A percentile compares a stretch with the other conserved stretches of the same genome.
phyloP scores from a whole-genome alignment of 2,888 invertebrate species.

The Epirrhoe alternata region DNA sequence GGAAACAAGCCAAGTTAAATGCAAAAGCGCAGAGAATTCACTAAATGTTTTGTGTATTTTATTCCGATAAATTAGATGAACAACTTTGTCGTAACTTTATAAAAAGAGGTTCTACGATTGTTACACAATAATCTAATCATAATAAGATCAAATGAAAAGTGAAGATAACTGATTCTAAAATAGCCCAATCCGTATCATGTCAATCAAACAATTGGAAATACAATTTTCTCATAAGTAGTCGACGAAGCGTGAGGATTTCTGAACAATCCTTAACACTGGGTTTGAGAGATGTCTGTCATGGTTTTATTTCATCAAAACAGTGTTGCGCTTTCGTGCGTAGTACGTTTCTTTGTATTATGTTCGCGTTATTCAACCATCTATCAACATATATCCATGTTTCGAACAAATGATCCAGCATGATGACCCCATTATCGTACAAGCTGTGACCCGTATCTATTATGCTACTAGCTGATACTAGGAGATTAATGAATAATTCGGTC shows the following conservation, averaged over 20 bases:
- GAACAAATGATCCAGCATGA: slow-evolving; percentile 3
- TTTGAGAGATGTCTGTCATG: background rate
- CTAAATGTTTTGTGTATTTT: background rate
- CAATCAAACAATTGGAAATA: slow-evolving; percentile 9
- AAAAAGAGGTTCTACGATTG: too few species aligned
- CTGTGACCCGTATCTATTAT: slow-evolving; percentile 24
- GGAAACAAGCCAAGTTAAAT: background rate
- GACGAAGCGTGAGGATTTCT: slow-evolving; percentile 4
- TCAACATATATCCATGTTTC: background rate
- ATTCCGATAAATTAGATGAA: background rate
- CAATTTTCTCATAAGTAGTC: slow-evolving; percentile 3
- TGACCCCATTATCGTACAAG: slow-evolving; percentile 6
- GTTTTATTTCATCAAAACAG: slow-evolving; percentile 3
- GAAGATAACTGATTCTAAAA: background rate
- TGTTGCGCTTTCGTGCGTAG: background rate
- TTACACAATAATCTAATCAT: too few species aligned
- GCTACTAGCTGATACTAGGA: slow-evolving; percentile 19
- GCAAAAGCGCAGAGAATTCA: background rate
- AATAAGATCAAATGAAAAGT: background rate
- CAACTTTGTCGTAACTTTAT: background rate
- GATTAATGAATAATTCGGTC: slow-evolving; percentile 31
- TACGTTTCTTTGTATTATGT: background rate
- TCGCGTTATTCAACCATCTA: background rate
- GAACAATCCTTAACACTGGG: background rate
- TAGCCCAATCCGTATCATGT: background rate